A percentile compares a stretch with the other conserved stretches of the same genome.
Evolutionary conservation across 2,797 vertebrate species (phyloP).

Genomic region (Rhynchotus rufescens): DNA sequence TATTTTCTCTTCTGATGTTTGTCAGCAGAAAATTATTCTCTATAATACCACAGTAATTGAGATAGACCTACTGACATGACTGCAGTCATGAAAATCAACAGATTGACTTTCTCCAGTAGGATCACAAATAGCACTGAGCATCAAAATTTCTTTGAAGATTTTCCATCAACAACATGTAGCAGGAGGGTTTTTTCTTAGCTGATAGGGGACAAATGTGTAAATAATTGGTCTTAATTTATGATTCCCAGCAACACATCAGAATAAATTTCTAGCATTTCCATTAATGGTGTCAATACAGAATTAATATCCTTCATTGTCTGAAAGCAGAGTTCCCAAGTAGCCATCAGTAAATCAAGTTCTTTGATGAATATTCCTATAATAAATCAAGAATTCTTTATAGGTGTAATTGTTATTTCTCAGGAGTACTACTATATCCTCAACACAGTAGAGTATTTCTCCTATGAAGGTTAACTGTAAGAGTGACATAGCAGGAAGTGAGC

Average conservation of each 20-base stretch:
- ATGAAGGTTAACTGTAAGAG: not conserved
- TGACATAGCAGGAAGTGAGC: not conserved
- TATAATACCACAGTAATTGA: not conserved
- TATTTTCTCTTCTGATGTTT: not conserved
- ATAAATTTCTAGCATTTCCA: not conserved
- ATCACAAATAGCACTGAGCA: not conserved
- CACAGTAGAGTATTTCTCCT: not conserved
- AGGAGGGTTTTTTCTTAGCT: not conserved
- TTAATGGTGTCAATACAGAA: not conserved
- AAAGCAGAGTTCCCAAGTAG: not conserved
- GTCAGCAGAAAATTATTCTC: not conserved
- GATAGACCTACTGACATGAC: not conserved
- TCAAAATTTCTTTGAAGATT: not conserved
- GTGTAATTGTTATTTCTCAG: not conserved
- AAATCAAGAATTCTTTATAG: not conserved
- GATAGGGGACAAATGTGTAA: not conserved
- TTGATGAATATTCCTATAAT: not conserved
- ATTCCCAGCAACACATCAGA: not conserved
- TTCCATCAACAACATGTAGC: not conserved
- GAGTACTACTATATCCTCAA: not conserved
- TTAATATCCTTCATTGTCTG: not conserved
- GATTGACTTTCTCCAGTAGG: not conserved
- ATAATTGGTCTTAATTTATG: not conserved
- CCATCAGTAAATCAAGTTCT: not conserved
- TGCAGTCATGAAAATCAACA: fast-evolving